phyloP scores from a whole-genome alignment of 2,888 invertebrate genomes.

The Xestia ashworthii region DNA sequence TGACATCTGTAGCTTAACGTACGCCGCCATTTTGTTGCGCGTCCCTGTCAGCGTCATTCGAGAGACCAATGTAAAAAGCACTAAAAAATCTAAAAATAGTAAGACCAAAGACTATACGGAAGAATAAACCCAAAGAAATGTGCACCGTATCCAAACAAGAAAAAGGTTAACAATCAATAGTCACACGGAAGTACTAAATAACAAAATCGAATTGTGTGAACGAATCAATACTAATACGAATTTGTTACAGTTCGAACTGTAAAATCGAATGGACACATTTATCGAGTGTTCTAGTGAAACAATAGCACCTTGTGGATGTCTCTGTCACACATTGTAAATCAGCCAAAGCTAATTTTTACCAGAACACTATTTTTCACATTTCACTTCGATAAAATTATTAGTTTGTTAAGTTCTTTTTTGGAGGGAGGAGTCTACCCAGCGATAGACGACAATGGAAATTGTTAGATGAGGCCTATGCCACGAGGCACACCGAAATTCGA shows the following conservation, averaged over 20 bases:
- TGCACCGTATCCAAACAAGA: slow-evolving; percentile 20
- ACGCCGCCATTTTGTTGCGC: background rate
- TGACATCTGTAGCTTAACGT: background rate
- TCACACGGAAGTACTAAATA: slow-evolving; percentile 61
- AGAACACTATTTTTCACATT: too few species aligned
- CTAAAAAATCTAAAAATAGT: too few species aligned
- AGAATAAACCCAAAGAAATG: slow-evolving; percentile 26
- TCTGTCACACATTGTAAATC: background rate
- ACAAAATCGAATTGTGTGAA: slow-evolving; percentile 61
- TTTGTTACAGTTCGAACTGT: slow-evolving; percentile 55
- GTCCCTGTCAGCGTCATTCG: background rate
- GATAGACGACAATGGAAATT: too few species aligned
- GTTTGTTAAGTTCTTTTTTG: too few species aligned
- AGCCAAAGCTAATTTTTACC: too few species aligned
- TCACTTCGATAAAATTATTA: too few species aligned
- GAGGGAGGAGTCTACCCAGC: too few species aligned
- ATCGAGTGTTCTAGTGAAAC: slow-evolving; percentile 39
- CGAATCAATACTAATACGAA: slow-evolving; percentile 56
- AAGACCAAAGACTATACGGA: too few species aligned
- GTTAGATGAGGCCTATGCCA: too few species aligned
- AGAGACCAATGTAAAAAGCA: background rate
- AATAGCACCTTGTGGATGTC: slow-evolving; percentile 37
- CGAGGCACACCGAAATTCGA: too few species aligned
- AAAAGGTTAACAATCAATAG: slow-evolving; percentile 43
- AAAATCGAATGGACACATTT: slow-evolving; percentile 51